Base-by-base conservation (phyloP, 2,113 vertebrate genomes). In the Xyrauchen texanus region DNA sequence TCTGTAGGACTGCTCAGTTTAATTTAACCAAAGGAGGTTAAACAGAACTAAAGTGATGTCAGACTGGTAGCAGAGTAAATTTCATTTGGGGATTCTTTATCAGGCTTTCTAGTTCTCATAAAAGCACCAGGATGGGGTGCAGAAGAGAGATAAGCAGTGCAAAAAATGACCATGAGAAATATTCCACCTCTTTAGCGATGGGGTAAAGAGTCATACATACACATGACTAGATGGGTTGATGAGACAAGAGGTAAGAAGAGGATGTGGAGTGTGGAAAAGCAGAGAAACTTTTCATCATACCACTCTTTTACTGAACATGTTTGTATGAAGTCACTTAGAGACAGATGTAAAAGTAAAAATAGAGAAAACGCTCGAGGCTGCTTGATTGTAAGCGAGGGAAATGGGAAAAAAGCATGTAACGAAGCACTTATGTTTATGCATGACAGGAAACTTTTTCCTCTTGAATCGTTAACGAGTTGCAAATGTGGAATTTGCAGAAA, bases 341-440 rank as follows among this genome's bases (percentile, higher is more conserved):
- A 34, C 3, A 21, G 49, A 60, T n/a, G 13, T 8, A 58, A 45
- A 7, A 45, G 46, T 49, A 79, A 73, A 65, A 69, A 49, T 51
- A 69, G 47, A 47, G 61, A 72, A 65, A 34, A 64, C 4, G 42
- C 62, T 79, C 16, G 5, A 49, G 68, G 68, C n/a, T 73, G 60
- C 34, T 65, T 46, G 61, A 73, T n/a, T 71, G 53, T 72, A 46
- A 64, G 44, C 13, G 21, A 64, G 52, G 70, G 70, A 5, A 66
- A 64, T 13, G 12, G 10, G 16, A 13, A 77, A 55, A 52, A 45
- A 45, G 46, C 9, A 65, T 15, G 49, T 44, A 72, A 47, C 3
- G 57, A 47, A 61, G 55, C 55, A 73, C 70, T 55, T 47, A 65
- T 79, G 68, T 79, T 79, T 49, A 72, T 79, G 67, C 68, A 70